These are phyloP conservation scores for Crocallis elinguaria DNA, from an alignment of 2,888 invertebrate genomes.

Conservation along the genomic window DNA sequence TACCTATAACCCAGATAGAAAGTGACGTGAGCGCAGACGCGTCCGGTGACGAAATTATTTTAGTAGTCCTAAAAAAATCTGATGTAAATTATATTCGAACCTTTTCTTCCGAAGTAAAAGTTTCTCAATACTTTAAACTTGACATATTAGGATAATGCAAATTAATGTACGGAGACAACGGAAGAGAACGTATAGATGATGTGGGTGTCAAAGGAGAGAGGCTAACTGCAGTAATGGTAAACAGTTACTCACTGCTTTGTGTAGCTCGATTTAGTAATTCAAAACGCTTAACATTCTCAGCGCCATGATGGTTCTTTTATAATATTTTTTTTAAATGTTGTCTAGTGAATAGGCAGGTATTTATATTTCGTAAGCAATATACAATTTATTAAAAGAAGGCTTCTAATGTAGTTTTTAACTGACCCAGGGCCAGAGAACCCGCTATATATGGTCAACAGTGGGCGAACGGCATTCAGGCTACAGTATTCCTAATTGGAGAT, in stretches of 20 bases:
- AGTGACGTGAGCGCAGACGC: not conserved
- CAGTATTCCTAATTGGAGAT: slow-evolving; percentile 56
- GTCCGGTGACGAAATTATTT: not conserved
- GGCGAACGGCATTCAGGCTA: slow-evolving; percentile 74
- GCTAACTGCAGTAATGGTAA: slow-evolving; percentile 33
- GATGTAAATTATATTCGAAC: not conserved
- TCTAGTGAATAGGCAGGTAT: not conserved
- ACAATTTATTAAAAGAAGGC: slow-evolving; percentile 32
- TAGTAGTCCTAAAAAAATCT: not conserved
- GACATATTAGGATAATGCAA: slow-evolving; percentile 36
- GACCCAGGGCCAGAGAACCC: slow-evolving; percentile 60
- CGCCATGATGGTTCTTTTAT: not conserved
- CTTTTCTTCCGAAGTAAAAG: slow-evolving; percentile 2
- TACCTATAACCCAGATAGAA: slow-evolving; percentile 9
- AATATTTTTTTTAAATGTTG: not conserved
- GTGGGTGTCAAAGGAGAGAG: slow-evolving; percentile 53
- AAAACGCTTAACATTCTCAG: not conserved
- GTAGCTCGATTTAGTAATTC: slow-evolving; percentile 26
- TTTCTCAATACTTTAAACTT: slow-evolving; percentile 14
- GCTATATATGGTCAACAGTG: slow-evolving; percentile 65
- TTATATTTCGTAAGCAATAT: slow-evolving; percentile 12
- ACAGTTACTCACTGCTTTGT: slow-evolving; percentile 32
- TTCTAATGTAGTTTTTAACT: slow-evolving; percentile 47
- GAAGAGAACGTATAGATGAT: slow-evolving; percentile 37
- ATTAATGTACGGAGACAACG: slow-evolving; percentile 34